phyloP scores from a whole-genome alignment of 2,888 invertebrate species.

The Clitarchus hookeri region DNA sequence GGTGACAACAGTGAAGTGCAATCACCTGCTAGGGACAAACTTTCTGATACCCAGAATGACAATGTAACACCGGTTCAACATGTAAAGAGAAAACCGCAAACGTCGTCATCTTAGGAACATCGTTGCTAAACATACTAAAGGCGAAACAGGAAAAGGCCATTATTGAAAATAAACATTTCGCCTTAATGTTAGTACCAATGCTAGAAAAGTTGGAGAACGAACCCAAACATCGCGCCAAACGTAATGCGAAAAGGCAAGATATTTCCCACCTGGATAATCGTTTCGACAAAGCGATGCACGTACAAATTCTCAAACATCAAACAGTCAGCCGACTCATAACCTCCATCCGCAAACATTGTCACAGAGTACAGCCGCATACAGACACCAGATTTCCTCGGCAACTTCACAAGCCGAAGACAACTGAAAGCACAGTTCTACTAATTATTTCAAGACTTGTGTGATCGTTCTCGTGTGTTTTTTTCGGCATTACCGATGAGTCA shows the following conservation, averaged over 20 bases:
- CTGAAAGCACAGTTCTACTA: conserved; percentile 15
- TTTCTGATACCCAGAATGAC: background rate
- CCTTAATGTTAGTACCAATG: conserved; percentile 9
- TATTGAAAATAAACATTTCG: background rate
- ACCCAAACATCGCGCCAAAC: conserved; percentile 21
- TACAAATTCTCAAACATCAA: background rate
- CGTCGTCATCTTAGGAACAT: background rate
- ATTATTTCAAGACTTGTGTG: conserved; percentile 26
- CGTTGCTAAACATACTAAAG: conserved; percentile 12
- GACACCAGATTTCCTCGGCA: no score
- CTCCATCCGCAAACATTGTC: no score
- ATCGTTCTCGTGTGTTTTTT: background rate
- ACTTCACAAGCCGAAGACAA: background rate
- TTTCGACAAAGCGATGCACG: background rate
- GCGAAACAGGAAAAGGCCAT: background rate
- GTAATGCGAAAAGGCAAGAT: background rate
- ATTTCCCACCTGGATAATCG: background rate
- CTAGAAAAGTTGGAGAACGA: background rate
- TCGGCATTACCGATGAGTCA: conserved; percentile 20
- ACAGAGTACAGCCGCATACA: no score
- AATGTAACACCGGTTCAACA: background rate
- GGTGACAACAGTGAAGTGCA: no score
- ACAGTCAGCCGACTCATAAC: no score
- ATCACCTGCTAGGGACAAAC: background rate
- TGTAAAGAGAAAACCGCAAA: no score